Conservation (phyloP, 2,797 vertebrate species). For the Eulemur rubriventer region DNA sequence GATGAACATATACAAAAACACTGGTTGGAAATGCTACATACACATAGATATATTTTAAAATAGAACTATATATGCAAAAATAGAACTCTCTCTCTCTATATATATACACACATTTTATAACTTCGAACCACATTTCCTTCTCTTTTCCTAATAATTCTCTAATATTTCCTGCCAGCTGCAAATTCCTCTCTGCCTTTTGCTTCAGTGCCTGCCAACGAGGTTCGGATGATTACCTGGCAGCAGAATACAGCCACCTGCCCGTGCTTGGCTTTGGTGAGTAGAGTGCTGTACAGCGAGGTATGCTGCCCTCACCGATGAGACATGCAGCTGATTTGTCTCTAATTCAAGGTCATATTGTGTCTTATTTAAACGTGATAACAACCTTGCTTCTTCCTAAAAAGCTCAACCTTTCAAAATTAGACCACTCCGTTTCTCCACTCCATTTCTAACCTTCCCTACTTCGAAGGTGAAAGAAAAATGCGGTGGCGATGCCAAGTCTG, state of each 20-base stretch:
- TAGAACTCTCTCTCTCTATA: background rate
- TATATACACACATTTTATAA: background rate
- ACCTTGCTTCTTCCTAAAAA: slow-evolving; percentile 44
- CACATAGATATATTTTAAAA: background rate
- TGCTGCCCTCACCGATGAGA: slow-evolving; percentile 50
- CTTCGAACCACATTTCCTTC: background rate
- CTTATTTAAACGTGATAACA: slow-evolving; percentile 35
- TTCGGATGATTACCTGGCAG: slow-evolving; percentile 68
- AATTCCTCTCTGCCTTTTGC: slow-evolving; percentile 58
- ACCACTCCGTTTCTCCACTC: background rate
- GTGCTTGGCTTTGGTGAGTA: slow-evolving; percentile 2
- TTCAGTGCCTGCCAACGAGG: slow-evolving; percentile 65
- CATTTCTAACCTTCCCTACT: slow-evolving; percentile 56
- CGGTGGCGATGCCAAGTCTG: background rate
- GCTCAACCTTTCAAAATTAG: background rate
- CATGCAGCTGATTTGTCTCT: slow-evolving; percentile 5
- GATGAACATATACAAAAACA: background rate
- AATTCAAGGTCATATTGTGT: slow-evolving; percentile 46
- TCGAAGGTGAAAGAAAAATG: slow-evolving; percentile 58
- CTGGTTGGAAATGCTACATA: background rate
- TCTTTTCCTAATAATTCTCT: slow-evolving; percentile 44
- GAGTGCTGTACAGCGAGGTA: background rate
- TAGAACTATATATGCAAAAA: background rate
- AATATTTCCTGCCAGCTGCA: slow-evolving; percentile 70
- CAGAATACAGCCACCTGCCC: slow-evolving; percentile 67